These are phyloP conservation scores for Thera obeliscata DNA, from an alignment of 2,888 invertebrate species.

Conservation along the genomic window DNA sequence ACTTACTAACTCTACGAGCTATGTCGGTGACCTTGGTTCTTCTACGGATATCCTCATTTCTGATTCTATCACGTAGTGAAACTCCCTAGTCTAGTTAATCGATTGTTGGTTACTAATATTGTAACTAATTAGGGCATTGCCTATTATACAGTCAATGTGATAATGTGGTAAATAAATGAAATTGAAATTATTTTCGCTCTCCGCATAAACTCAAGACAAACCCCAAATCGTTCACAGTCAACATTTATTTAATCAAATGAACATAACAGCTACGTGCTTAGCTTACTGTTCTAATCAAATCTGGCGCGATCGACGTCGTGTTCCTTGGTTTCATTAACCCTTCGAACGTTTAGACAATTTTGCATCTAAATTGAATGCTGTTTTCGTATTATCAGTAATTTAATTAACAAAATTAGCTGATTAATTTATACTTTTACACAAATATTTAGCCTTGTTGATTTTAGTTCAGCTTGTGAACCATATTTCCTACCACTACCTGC, in stretches of 20 bases:
- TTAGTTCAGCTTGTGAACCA: no score
- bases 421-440: not conserved
- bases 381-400: conserved; percentile 5
- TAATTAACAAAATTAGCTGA: conserved; percentile 1
- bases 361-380: conserved; percentile 18
- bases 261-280: conserved; percentile 67
- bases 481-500: no score
- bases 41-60: no score
- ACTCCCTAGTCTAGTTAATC: no score
- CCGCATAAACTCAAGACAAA: conserved; percentile 4
- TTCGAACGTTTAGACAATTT: conserved; percentile 24
- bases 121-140: no score
- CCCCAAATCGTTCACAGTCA: conserved; percentile 58
- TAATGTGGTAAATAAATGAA: no score
- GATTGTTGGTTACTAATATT: no score
- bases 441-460: no score
- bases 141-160: no score
- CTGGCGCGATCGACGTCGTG: conserved; percentile 56
- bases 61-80: no score
- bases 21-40: no score
- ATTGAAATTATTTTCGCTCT: not conserved
- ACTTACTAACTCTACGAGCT: no score
- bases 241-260: conserved; percentile 70
- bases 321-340: conserved; percentile 53
- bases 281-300: conserved; percentile 67